Conservation (phyloP, 2,888 invertebrate species). For the Galeopsomyia nigrocyanea region DNA sequence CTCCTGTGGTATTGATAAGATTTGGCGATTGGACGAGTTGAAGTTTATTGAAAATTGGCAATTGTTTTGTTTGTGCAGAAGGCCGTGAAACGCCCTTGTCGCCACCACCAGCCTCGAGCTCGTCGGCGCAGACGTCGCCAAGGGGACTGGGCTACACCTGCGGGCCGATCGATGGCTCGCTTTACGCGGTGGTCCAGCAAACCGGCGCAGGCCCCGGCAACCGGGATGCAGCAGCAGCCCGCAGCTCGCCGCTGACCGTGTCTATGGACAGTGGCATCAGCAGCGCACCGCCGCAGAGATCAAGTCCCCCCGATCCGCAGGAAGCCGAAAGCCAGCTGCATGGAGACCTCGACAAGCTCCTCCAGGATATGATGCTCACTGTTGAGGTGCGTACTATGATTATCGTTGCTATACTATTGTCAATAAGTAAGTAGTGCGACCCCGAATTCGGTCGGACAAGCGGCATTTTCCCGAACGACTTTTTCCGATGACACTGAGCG, state of each 20-base stretch:
- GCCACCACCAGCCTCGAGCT: conserved; percentile 66
- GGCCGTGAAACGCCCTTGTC: conserved; percentile 74
- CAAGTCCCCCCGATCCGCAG: conserved; percentile 63
- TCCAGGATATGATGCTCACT: conserved; percentile 89
- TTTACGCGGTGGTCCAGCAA: conserved; percentile 78
- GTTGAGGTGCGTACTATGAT: conserved; percentile 78
- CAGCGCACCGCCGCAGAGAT: conserved; percentile 71
- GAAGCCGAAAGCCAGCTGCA: conserved; percentile 69
- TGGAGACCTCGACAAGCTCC: conserved; percentile 85
- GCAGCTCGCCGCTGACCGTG: conserved; percentile 81
- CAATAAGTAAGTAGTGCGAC: too few relatives aligned
- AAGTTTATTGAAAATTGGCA: too few relatives aligned
- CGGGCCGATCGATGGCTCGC: conserved; percentile 90
- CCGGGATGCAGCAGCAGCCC: conserved; percentile 50
- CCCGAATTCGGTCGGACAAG: too few relatives aligned
- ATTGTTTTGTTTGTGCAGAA: conserved; percentile 67
- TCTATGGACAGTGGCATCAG: conserved; percentile 94
- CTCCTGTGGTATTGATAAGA: too few relatives aligned
- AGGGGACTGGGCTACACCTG: conserved; percentile 76
- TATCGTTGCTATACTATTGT: too few relatives aligned
- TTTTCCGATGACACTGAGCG: too few relatives aligned
- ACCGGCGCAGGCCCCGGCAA: conserved; percentile 1
- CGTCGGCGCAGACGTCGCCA: conserved; percentile 69
- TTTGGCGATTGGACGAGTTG: too few relatives aligned
- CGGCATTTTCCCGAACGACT: too few relatives aligned